Conservation (phyloP, 2,888 invertebrate genomes). For the Harmothoe impar region DNA sequence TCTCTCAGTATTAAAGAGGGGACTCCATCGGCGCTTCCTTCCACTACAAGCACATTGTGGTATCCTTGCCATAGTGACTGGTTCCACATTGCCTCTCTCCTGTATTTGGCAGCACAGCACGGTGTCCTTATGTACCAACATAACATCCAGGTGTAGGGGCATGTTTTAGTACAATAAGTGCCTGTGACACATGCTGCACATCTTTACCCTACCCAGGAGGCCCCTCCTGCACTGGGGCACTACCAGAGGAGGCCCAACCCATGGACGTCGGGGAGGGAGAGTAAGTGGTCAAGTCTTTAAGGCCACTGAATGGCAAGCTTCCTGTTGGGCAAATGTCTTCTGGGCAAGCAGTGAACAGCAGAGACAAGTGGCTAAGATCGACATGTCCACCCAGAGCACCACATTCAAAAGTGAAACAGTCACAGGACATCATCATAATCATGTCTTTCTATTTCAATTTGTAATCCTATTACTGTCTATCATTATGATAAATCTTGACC, state of each 20-base stretch:
- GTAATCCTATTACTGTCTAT: neutral
- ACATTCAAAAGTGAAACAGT: neutral
- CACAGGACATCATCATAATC: neutral
- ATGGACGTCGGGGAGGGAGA: no score
- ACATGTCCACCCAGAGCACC: conserved; percentile 36
- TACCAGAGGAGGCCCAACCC: no score
- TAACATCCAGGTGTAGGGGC: no score
- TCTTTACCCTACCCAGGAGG: no score
- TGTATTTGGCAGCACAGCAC: no score
- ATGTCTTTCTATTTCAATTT: neutral
- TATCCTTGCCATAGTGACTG: conserved; percentile 16
- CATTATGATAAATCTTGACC: conserved; percentile 4
- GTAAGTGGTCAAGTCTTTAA: neutral
- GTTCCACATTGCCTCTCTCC: no score
- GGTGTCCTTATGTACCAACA: no score
- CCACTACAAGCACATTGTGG: conserved; percentile 35
- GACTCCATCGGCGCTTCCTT: neutral
- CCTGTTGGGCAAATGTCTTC: neutral
- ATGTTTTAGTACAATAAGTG: no score
- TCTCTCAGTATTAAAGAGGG: neutral
- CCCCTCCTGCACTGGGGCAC: no score
- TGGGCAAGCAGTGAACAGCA: neutral
- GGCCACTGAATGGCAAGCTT: neutral
- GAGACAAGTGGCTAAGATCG: conserved; percentile 31
- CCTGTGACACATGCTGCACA: no score